Conservation (phyloP, 64 coral and sea anemone genomes). For the Montipora sp. region DNA sequence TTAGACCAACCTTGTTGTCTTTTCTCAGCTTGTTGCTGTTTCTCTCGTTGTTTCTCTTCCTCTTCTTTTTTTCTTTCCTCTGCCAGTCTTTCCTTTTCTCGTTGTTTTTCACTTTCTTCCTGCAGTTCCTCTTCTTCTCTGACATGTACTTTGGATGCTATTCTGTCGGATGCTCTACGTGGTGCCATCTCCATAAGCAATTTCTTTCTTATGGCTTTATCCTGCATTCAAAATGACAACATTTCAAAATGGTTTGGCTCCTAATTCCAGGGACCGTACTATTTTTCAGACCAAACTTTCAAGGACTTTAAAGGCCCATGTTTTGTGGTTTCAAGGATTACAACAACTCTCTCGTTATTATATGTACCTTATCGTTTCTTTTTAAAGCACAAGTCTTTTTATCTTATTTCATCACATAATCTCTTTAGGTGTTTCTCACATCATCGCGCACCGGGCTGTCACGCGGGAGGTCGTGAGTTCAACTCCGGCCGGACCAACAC, state of each 20-base stretch:
- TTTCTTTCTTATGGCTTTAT: slow-evolving; percentile 92
- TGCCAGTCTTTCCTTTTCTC: slow-evolving; percentile 83
- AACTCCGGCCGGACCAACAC: too few relatives aligned
- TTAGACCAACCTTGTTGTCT: slow-evolving; percentile 77
- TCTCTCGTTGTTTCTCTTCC: slow-evolving; percentile 89
- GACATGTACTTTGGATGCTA: slow-evolving; percentile 82
- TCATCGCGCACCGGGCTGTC: too few relatives aligned
- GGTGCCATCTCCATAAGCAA: slow-evolving; percentile 88
- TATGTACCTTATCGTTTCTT: too few relatives aligned
- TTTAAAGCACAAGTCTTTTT: too few relatives aligned
- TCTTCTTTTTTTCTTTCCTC: slow-evolving; percentile 93
- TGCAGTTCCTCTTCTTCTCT: slow-evolving; percentile 85
- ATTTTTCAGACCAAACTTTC: too few relatives aligned
- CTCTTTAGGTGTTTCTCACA: too few relatives aligned
- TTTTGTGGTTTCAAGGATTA: too few relatives aligned
- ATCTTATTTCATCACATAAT: too few relatives aligned
- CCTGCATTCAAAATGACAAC: slow-evolving; percentile 6
- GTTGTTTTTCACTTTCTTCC: slow-evolving; percentile 49
- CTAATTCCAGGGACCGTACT: too few relatives aligned
- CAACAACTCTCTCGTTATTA: too few relatives aligned
- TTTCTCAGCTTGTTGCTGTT: slow-evolving; percentile 81
- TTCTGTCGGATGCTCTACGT: slow-evolving; percentile 88
- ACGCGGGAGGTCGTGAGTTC: too few relatives aligned
- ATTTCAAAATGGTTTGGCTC: neutral
- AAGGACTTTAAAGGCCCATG: too few relatives aligned